Evolutionary conservation across 2,113 vertebrate genomes (phyloP), one percentile per base, ranked within the genome.

Genomic region (Colinus virginianus): DNA sequence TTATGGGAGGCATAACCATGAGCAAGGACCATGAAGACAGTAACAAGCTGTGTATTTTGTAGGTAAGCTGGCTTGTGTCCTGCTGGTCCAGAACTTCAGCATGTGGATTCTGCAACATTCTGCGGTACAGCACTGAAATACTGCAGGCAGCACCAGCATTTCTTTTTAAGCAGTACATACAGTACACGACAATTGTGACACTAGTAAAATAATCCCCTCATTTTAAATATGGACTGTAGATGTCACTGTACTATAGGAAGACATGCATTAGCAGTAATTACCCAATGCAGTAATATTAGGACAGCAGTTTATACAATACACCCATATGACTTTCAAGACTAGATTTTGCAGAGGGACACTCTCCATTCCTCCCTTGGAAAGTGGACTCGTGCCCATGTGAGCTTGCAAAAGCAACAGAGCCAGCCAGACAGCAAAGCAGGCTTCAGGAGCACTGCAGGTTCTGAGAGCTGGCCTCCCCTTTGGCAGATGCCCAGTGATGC

Each of bases 161-260:
- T 84, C 45, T 58, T 83, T 88, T 69, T 55, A 80, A 77, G 59
- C 42, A 83, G n/a, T 85, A 63, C 26, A 53, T 58, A 5, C 84
- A 74, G 34, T 23, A 42, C 56, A 11, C 53, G 72, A 48, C 21
- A 55, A n/a, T 13, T 16, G 28, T 32, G 75, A 42, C 45, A n/a
- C 28, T 19, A n/a, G 25, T 30, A 86, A 86, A 74, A 74, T 46
- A 74, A 12, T 70, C 38, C 16, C 38, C 8, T 74, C 2, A 1
- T 93, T 96, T 93, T 80, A 94, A 91, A 66, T 66, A 58, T 9
- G 77, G 84, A 78, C 90, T 95, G 85, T 93, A 96, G 96, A 84
- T 96, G 96, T 96, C 95, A 95, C 93, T 96, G 88, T 94, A 74
- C 72, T 82, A 78, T 76, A 94, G 86, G 80, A 90, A 94, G 86